Evolutionary conservation across 2,113 vertebrate genomes (phyloP).

Genomic region (Capreolus pygargus): DNA sequence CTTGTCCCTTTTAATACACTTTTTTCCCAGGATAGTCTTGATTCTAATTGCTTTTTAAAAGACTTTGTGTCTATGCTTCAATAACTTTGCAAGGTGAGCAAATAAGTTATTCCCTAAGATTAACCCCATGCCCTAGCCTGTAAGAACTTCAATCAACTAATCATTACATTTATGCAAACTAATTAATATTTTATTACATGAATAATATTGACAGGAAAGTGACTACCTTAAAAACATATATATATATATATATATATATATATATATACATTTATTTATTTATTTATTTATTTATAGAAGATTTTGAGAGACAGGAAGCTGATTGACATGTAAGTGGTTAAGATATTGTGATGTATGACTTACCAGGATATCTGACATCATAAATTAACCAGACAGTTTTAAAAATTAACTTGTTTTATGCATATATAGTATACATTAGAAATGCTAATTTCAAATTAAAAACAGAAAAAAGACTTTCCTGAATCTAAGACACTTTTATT

Average conservation of each 20-base stretch:
- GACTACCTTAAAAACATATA: neutral
- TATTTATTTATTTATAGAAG: neutral
- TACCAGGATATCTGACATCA: neutral
- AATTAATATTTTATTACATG: neutral
- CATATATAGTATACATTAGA: neutral
- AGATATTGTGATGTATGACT: neutral
- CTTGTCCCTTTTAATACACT: slow-evolving; percentile 23
- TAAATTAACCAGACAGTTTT: neutral
- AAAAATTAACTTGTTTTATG: neutral
- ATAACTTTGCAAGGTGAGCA: neutral
- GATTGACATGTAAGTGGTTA: neutral
- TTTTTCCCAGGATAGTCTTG: neutral
- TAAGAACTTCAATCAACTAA: neutral
- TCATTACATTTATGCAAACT: neutral
- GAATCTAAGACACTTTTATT: neutral
- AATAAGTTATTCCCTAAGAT: slow-evolving; percentile 7
- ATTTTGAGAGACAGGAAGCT: neutral
- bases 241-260: neutral
- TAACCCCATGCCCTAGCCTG: neutral
- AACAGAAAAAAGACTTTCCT: neutral
- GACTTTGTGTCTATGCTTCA: neutral
- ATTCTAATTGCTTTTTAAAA: slow-evolving; percentile 42
- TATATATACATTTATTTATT: too few species aligned
- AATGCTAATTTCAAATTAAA: neutral
- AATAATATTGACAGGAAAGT: neutral